These are phyloP conservation scores for Taurulus bubalis DNA, from an alignment of 2,113 vertebrate species.

Conservation along the genomic window DNA sequence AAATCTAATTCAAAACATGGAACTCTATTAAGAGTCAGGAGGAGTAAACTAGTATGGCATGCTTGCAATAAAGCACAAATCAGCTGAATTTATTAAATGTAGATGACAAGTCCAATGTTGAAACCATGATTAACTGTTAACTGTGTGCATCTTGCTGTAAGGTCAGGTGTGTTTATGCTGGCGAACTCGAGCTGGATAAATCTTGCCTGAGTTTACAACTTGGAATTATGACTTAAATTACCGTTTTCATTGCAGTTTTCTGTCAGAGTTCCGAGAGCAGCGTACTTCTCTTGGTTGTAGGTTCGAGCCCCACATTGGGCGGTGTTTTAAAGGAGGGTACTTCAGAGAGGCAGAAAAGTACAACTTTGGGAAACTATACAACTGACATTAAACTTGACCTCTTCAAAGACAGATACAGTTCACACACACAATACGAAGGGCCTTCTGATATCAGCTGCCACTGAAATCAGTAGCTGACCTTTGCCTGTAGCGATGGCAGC, in stretches of 20 bases:
- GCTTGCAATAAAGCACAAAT: no score
- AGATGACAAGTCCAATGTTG: no score
- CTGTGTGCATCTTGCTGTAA: no score
- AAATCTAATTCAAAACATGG: not conserved
- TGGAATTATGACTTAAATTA: not conserved
- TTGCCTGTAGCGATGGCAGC: no score
- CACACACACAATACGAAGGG: not conserved
- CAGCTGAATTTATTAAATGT: no score
- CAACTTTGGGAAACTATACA: not conserved
- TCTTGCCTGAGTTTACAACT: not conserved
- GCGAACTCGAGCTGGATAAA: not conserved
- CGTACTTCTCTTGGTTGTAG: not conserved
- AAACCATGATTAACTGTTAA: no score
- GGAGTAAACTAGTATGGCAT: not conserved
- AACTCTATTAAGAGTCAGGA: not conserved
- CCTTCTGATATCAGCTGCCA: not conserved
- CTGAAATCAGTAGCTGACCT: not conserved
- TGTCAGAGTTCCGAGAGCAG: no score
- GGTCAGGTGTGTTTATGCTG: no score
- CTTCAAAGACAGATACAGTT: not conserved
- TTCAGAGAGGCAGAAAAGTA: not conserved
- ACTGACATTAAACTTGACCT: not conserved
- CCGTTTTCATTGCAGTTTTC: no score
- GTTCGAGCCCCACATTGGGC: slow-evolving; percentile 28
- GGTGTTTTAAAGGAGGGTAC: not conserved